Conservation (phyloP, 2,797 vertebrate genomes). For the Spheniscus humboldti region DNA sequence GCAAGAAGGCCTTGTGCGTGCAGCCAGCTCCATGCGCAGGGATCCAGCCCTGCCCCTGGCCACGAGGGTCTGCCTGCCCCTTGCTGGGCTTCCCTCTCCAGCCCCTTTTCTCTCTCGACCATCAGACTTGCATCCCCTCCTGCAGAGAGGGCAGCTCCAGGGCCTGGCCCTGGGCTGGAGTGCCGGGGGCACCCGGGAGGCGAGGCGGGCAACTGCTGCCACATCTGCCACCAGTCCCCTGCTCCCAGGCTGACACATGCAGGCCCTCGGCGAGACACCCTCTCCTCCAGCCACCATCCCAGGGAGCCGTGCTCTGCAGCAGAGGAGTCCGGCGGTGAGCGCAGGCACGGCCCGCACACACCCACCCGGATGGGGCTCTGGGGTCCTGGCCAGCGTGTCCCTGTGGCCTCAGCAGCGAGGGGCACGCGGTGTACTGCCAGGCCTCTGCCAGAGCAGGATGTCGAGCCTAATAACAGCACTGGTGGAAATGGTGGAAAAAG, state of each 20-base stretch:
- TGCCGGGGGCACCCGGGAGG: neutral
- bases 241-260: neutral
- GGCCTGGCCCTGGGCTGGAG: neutral
- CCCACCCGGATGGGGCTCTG: neutral
- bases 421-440: neutral
- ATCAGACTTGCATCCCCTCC: neutral
- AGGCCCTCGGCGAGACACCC: too few relatives aligned
- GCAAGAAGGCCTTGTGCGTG: neutral
- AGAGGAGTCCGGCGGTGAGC: neutral
- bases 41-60: neutral
- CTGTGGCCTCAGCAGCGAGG: neutral
- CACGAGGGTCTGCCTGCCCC: neutral
- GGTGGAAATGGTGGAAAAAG: neutral
- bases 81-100: neutral
- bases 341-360: accelerated
- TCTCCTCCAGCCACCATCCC: neutral
- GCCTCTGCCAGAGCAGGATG: neutral
- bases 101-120: neutral
- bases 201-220: neutral
- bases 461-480: neutral
- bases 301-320: neutral
- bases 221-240: neutral
- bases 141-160: neutral
- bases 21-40: neutral
- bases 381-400: neutral